Evolutionary conservation across 2,797 vertebrate species (phyloP).

Genomic region (Margarornis squamiger): DNA sequence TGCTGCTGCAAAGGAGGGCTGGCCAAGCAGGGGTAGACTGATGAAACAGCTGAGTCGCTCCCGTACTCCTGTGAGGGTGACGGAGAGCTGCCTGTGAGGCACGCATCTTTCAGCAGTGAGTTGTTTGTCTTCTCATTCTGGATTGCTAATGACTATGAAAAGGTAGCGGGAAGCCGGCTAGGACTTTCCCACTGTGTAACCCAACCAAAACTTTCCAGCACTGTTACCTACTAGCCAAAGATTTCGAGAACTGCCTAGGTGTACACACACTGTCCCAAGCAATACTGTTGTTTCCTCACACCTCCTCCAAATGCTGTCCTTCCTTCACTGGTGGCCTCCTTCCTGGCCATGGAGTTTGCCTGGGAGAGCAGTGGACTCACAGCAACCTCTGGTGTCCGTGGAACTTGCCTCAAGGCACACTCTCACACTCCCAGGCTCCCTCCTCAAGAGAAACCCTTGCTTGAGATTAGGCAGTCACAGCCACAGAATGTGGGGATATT

Average conservation of each 20-base stretch:
- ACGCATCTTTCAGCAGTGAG: constrained; percentile 8
- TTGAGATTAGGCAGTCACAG: not conserved
- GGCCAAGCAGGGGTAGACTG: not conserved
- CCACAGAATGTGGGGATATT: not conserved
- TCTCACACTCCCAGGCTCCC: not conserved
- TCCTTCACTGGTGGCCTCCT: not conserved
- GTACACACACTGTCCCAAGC: accelerated
- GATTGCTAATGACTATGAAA: constrained; percentile 47
- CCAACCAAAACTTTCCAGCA: not conserved
- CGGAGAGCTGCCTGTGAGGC: not conserved
- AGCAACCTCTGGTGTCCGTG: not conserved
- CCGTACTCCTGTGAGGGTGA: not conserved
- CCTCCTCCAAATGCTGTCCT: not conserved
- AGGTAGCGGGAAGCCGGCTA: not conserved
- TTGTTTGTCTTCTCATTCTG: constrained; percentile 10
- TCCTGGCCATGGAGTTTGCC: not conserved
- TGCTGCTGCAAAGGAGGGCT: not conserved
- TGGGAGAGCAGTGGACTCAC: not conserved
- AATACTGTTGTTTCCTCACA: not conserved
- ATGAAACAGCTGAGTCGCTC: not conserved
- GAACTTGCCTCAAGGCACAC: not conserved
- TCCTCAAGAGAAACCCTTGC: not conserved
- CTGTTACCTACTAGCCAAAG: not conserved
- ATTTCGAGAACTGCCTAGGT: not conserved
- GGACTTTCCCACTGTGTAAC: not conserved